A percentile compares a stretch with the other conserved stretches of the same genome.
phyloP scores from a whole-genome alignment of 2,888 invertebrate species.

The Hirtodrosophila confusa region DNA sequence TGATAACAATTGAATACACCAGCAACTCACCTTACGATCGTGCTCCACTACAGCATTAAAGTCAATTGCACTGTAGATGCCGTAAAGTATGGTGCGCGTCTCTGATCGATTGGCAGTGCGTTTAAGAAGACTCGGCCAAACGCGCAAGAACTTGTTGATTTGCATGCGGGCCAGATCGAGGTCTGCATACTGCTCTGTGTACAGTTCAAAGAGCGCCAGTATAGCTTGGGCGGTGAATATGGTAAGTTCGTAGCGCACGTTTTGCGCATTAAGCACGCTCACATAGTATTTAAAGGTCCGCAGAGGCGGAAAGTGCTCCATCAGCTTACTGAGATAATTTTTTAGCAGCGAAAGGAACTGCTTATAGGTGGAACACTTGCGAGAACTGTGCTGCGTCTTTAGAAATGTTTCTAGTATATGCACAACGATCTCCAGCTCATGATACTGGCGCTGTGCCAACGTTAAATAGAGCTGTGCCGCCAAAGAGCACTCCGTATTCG shows the following conservation, averaged over 20 bases:
- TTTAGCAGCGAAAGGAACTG: conserved; percentile 24
- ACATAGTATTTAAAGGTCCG: conserved; percentile 39
- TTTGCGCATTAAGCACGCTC: conserved; percentile 18
- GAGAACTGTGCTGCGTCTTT: conserved; percentile 30
- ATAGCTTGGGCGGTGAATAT: conserved; percentile 49
- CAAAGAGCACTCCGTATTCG: conserved; percentile 7
- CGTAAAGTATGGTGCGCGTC: conserved; percentile 45
- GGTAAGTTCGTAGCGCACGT: conserved; percentile 39
- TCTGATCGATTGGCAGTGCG: neutral
- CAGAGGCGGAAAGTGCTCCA: conserved; percentile 27
- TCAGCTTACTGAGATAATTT: conserved; percentile 36
- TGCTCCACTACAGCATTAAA: conserved; percentile 20
- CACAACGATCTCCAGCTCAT: conserved; percentile 33
- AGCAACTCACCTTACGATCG: conserved; percentile 24
- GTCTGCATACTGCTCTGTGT: conserved; percentile 26
- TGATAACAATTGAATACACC: neutral
- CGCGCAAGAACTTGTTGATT: conserved; percentile 35
- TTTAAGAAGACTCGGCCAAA: conserved; percentile 49
- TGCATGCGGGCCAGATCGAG: conserved; percentile 21
- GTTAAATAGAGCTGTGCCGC: conserved; percentile 54
- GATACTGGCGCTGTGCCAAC: conserved; percentile 46
- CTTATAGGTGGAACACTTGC: conserved; percentile 14
- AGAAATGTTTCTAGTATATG: conserved; percentile 57
- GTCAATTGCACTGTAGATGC: conserved; percentile 48
- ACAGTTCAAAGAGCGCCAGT: conserved; percentile 40